Evolutionary conservation across 2,797 vertebrate species (phyloP), one percentile per base, ranked within the genome.

Genomic region (Novumbra hubbsi): DNA sequence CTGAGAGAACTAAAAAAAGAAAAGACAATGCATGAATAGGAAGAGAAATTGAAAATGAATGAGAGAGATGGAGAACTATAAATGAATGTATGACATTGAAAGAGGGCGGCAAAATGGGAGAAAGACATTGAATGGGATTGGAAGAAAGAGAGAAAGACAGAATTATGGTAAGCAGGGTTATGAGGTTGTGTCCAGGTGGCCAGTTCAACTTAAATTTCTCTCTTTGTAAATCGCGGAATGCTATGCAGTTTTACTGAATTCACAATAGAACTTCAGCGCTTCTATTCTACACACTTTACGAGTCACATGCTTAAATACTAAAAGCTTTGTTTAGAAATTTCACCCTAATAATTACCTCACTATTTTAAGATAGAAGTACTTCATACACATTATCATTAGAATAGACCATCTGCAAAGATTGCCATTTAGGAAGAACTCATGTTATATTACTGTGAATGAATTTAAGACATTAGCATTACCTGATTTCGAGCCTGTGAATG

Each of bases 51-150:
- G 73, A 48, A n/a, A 16, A 11, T 19, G 11, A 24, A 71, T 77
- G 81, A 81, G 83, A 71, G 69, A 81, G 72, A 86, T 74, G 57
- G 8, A 7, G 0, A 38, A 38, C 34, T 38, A 7, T 5, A 38
- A 38, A 38, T 3, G 8, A 38, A 38, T 38, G 34, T 38, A 38
- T 38, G 34, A 38, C 34, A 38, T 5, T 38, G 34, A 38, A 38
- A 38, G 34, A 38, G 5, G 34, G 34, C 5, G 34, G 8, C 73
- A 49, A 50, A 19, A 27, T 8, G 4, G 28, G 70, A 78, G 50
- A 24, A 80, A 74, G 68, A 45, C 41, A 49, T 21, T 67, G 67
- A 48, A 78, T 78, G 81, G 74, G 52, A 79, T 70, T n/a, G 81
- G 74, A 21, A 68, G 30, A n/a, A 32, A 72, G 73, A 70, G 48